Base-by-base conservation (phyloP, 92 coral and sea anemone genomes). In the Parazoanthus atlanticus region DNA sequence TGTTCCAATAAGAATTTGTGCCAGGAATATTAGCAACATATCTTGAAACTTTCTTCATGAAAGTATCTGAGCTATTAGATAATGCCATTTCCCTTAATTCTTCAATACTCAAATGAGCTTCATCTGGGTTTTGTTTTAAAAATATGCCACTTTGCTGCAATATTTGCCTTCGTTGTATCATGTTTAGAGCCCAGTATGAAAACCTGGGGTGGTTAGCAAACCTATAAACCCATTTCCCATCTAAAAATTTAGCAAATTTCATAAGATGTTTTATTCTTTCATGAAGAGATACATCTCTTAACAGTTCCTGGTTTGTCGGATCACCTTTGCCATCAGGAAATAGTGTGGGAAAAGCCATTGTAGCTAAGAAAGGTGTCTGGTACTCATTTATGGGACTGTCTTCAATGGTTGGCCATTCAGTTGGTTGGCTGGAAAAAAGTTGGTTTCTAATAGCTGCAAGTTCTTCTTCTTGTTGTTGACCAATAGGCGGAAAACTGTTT, bases 301-400 rank as follows among this genome's bases (percentile, higher is more conserved):
- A 31, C 74, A 67, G 31, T 64, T 74, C 69, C 56, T 46, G 76
- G 47, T 88, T 69, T 86, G 58, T 40, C 52, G 89, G 89, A 86
- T 38, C 43, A 38, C 43, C 43, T 38, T 38, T 38, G 43, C 85
- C 90, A 78, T 85, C 89, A 65, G 89, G 92, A 85, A 90, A 78
- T 72, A 90, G 74, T 76, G 79, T 77, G 41, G 43, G 1, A 38
- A 38, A 38, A 38, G 43, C 43, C 43, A 38, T 38, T 38, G 43
- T 38, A 6, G 43, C 43, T 38, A 38, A 38, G 43, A 38, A 38
- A 38, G 43, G 43, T 38, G 43, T 38, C 43, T 38, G 43, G 89
- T 90, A 90, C 66, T 90, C 92, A 85, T 90, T 90, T 64, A 90
- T 78, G n/a, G 92, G 92, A 56, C 84, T 76, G 86, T 90, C 89